Conservation (phyloP, 2,797 vertebrate genomes). For the Hyperoplus lanceolatus region DNA sequence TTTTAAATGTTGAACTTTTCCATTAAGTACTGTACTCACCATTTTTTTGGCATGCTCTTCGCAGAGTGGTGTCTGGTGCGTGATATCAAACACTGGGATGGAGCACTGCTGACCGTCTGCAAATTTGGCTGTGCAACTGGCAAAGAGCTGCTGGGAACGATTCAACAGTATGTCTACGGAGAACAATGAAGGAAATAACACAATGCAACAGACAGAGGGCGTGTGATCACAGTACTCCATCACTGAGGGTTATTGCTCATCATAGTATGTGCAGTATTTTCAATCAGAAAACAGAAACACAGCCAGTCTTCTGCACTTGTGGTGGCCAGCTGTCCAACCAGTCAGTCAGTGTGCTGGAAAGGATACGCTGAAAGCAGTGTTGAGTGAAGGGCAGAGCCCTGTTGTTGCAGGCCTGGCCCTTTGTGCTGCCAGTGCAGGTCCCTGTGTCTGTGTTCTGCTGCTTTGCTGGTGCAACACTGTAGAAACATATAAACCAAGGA, state of each 20-base stretch:
- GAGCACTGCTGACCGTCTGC: constrained; percentile 99
- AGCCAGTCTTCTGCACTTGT: background rate
- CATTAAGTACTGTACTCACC: constrained; percentile 82
- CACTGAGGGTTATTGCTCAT: background rate
- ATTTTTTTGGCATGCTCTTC: constrained; percentile 99
- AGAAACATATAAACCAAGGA: constrained; percentile 48
- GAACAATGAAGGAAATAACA: constrained; percentile 82
- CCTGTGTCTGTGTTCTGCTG: constrained; percentile 84
- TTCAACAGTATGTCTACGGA: constrained; percentile 94
- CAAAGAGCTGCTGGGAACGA: constrained; percentile 98
- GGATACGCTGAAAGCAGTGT: constrained; percentile 99
- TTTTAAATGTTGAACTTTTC: background rate
- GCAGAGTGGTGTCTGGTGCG: constrained; percentile 98
- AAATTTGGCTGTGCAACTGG: constrained; percentile 98
- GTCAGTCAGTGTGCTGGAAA: constrained; percentile 62
- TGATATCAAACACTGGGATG: constrained; percentile 98
- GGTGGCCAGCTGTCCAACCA: background rate
- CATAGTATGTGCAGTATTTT: background rate
- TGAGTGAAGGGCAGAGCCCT: constrained; percentile 95
- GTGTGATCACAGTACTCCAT: background rate
- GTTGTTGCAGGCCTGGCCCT: constrained; percentile 92
- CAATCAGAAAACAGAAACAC: too few relatives aligned
- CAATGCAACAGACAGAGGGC: background rate
- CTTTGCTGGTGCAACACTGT: constrained; percentile 85
- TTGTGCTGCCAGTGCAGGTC: constrained; percentile 91